phyloP scores from a whole-genome alignment of 2,888 invertebrate genomes.

The Cinara cedri region DNA sequence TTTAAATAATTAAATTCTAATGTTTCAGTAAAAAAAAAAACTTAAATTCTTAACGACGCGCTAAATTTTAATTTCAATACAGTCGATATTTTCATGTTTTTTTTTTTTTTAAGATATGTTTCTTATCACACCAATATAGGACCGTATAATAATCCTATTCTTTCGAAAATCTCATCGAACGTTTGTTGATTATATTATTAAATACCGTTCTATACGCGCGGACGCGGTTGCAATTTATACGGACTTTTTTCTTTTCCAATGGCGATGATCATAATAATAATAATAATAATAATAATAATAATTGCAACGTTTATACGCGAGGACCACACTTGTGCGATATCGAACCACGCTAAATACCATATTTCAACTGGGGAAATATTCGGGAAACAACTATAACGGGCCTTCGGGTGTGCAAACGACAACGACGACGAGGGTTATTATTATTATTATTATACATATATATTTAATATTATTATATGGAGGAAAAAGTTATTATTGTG shows the following conservation, averaged over 20 bases:
- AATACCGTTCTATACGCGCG: neutral
- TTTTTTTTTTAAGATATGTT: neutral
- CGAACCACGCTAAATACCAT: constrained; percentile 15
- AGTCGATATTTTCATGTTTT: no score
- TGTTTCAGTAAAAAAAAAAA: no score
- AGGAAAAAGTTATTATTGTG: constrained; percentile 40
- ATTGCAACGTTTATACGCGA: neutral
- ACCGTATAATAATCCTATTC: no score
- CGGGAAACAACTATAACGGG: constrained; percentile 16
- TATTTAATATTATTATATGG: no score
- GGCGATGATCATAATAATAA: no score
- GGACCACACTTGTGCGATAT: constrained; percentile 12
- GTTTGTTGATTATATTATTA: neutral
- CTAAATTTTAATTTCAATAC: no score
- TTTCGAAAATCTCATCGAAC: neutral
- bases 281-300: no score
- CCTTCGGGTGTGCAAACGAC: constrained; percentile 28
- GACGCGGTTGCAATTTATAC: neutral
- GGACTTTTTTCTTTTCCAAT: constrained; percentile 11
- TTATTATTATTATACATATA: neutral
- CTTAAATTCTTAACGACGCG: no score
- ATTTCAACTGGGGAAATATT: constrained; percentile 14
- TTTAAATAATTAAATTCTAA: no score
- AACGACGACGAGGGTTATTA: neutral
- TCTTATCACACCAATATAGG: no score